A percentile compares a stretch with the other conserved stretches of the same genome.
These are phyloP conservation scores for Pipa parva DNA, from an alignment of 2,113 vertebrate species.

Conservation along the genomic window DNA sequence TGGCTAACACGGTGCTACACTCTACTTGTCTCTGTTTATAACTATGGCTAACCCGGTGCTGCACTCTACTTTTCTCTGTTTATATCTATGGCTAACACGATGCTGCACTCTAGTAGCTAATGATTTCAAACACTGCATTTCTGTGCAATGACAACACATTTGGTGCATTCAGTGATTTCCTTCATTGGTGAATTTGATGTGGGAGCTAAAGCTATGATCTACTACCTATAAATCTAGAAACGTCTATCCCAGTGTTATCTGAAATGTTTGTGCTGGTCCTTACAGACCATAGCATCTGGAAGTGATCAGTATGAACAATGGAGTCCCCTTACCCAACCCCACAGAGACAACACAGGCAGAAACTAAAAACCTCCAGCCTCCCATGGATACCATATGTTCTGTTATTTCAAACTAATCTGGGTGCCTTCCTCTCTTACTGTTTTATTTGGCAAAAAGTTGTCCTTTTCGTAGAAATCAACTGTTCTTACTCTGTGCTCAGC, in stretches of 20 bases:
- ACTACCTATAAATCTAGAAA: conserved; percentile 38
- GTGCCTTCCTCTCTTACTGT: conserved; percentile 69
- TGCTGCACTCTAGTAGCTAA: background rate
- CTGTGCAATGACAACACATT: background rate
- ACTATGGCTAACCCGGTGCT: too few species aligned
- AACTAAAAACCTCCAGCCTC: conserved; percentile 70
- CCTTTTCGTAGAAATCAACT: conserved; percentile 64
- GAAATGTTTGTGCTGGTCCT: conserved; percentile 74
- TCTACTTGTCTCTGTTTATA: too few species aligned
- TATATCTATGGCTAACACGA: background rate
- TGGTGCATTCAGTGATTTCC: background rate
- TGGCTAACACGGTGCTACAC: too few species aligned
- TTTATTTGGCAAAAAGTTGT: conserved; percentile 73
- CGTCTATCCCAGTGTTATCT: conserved; percentile 61
- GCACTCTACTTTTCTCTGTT: too few species aligned
- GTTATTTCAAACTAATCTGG: conserved; percentile 75
- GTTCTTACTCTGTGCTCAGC: conserved; percentile 43
- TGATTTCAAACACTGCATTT: background rate
- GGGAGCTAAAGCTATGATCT: background rate
- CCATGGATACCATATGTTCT: conserved; percentile 73
- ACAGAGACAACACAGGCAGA: conserved; percentile 72
- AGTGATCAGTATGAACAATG: conserved; percentile 93
- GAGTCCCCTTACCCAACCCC: conserved; percentile 74
- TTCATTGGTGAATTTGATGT: background rate
- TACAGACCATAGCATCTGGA: conserved; percentile 85